Base-by-base conservation (phyloP, 2,888 invertebrate genomes). In the Aporophyla nigra region DNA sequence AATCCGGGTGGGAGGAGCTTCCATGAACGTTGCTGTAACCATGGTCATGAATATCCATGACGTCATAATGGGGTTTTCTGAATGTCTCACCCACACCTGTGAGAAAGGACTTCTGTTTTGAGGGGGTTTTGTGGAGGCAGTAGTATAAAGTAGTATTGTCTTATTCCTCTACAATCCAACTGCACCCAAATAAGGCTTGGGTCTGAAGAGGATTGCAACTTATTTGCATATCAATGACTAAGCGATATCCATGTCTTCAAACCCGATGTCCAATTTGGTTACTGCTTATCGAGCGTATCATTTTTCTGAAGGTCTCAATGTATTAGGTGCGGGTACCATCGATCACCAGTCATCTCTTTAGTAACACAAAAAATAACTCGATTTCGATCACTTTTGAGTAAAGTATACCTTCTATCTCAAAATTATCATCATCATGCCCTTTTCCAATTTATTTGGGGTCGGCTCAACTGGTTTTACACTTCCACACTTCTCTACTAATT, bases 1-100 rank as follows among this genome's bases (percentile, higher is more conserved):
- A 90, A 90, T 91, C 92, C 90, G 91, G 91, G 90, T 92, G 51
- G 76, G 76, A 51, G 76, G 82, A 49, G 80, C 71, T 86, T 80
- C 80, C 78, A 87, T 86, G 86, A 86, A 86, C 85, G 59, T 67
- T 80, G 19, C 67, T 73, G 67, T 66, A 68, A 67, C 69, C 33
- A 70, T 71, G 10, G 56, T 70, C n/a, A 69, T 71, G 74, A 75
- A 76, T 85, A 70, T 53, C 63, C 27, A 77, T 86, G 76, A 85
- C 24, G 66, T 83, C 75, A 83, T 62, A 33, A 14, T 49, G 59
- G 77, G 58, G 10, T 75, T 68, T 81, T 73, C 27, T 67, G 12
- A 24, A 24, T n/a, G 33, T 54, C 46, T 54, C 12, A 2, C 9
- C 21, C 33, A 66, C 53, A n/a, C 12, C 10, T 62, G 2, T 54